Conservation (phyloP, 2,888 invertebrate species). For the Eupeodes luniger region DNA sequence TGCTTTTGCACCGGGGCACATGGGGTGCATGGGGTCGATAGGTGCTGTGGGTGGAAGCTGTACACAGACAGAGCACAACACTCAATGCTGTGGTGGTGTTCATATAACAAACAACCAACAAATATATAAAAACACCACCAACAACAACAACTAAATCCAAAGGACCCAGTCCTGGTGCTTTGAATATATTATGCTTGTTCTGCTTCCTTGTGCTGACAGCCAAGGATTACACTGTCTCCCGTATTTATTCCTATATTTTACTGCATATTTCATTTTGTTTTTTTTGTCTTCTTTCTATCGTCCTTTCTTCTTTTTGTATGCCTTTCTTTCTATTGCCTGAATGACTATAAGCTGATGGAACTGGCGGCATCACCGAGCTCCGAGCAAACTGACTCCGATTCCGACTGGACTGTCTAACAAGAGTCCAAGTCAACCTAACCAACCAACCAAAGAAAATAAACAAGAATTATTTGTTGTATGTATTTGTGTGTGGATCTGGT, state of each 20-base stretch:
- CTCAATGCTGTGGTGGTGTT: background rate
- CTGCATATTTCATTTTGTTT: conserved; percentile 29
- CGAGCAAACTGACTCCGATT: background rate
- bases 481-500: conserved; percentile 49
- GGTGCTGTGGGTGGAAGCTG: too few relatives aligned
- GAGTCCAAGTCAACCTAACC: conserved; percentile 56
- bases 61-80: background rate
- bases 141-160: conserved; percentile 19
- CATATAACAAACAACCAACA: conserved; percentile 2
- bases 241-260: conserved; percentile 55
- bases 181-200: conserved; percentile 63
- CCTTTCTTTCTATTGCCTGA: conserved; percentile 28
- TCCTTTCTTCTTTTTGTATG: background rate
- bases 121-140: conserved; percentile 11
- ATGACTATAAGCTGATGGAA: conserved; percentile 12
- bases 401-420: conserved; percentile 19
- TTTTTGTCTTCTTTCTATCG: conserved; percentile 19
- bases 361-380: conserved; percentile 17
- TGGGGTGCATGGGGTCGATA: too few relatives aligned
- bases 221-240: conserved; percentile 70
- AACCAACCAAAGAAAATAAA: conserved; percentile 59
- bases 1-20: background rate
- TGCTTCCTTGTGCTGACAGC: conserved; percentile 70
- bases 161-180: conserved; percentile 45
- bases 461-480: conserved; percentile 64